phyloP scores from a whole-genome alignment of 1,140 invertebrate species.

The Lordiphosa stackelbergi region DNA sequence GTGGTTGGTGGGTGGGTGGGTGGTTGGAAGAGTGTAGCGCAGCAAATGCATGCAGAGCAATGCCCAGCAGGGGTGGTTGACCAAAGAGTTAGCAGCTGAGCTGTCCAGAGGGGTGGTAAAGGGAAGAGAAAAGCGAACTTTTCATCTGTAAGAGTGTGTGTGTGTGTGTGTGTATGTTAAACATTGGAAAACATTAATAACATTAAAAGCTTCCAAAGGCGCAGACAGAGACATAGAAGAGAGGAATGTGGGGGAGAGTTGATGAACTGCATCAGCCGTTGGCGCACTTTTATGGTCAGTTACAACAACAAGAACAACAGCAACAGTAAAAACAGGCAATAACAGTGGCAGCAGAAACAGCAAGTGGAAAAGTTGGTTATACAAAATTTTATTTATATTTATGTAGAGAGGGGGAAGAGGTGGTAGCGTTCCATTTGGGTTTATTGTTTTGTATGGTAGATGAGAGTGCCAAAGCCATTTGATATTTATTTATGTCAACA shows the following conservation, averaged over 20 bases:
- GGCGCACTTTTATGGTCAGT: conserved; percentile 19
- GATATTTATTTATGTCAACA: conserved; percentile 53
- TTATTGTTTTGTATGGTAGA: conserved; percentile 13
- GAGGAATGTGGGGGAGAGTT: not conserved
- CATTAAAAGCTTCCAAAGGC: conserved; percentile 40
- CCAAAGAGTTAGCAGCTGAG: conserved; percentile 29
- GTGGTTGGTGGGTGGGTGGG: conserved; percentile 9
- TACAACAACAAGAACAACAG: conserved; percentile 17
- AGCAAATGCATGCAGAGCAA: conserved; percentile 28
- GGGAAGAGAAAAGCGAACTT: conserved; percentile 27
- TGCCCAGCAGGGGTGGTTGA: conserved; percentile 29
- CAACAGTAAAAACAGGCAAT: conserved; percentile 29
- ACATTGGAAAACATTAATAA: conserved; percentile 63
- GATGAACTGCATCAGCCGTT: conserved; percentile 8
- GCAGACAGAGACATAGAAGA: conserved; percentile 14
- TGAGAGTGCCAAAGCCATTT: conserved; percentile 48
- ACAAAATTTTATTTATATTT: conserved; percentile 24
- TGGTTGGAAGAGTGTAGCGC: conserved; percentile 15
- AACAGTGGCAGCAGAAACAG: conserved; percentile 26
- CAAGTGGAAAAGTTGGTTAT: conserved; percentile 25
- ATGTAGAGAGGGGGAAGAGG: conserved; percentile 9
- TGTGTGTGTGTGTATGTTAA: conserved; percentile 36
- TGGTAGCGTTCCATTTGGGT: not conserved
- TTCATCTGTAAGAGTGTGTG: conserved; percentile 29
- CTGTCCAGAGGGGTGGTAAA: conserved; percentile 9